A percentile compares a stretch with the other conserved stretches of the same genome.
phyloP scores from a whole-genome alignment of 2,113 vertebrate genomes.

The Opisthocomus hoazin region DNA sequence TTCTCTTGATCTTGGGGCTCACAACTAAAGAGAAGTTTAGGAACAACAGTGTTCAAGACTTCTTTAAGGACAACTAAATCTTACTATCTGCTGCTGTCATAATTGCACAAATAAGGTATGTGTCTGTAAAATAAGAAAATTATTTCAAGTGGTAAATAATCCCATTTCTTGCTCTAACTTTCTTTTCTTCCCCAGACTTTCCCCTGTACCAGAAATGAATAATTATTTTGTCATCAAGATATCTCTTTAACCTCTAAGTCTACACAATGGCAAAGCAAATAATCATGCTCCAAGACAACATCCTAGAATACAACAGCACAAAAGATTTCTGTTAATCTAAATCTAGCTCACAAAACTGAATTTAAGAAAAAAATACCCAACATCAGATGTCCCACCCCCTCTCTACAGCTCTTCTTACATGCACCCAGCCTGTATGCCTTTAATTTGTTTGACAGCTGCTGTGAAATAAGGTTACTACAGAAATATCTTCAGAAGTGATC shows the following conservation, averaged over 20 bases:
- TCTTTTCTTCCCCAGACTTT: background rate
- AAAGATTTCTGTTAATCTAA: background rate
- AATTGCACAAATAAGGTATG: background rate
- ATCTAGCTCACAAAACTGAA: background rate
- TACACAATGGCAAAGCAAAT: background rate
- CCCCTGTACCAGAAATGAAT: background rate
- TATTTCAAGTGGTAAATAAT: background rate
- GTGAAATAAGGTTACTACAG: background rate
- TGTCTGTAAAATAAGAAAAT: background rate
- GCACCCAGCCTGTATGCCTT: background rate
- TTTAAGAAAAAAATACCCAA: background rate
- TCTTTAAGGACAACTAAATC: background rate
- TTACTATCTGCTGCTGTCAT: background rate
- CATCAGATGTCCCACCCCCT: background rate
- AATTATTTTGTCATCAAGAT: background rate
- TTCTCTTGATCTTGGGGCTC: background rate
- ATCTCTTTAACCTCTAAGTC: background rate
- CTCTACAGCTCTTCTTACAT: background rate
- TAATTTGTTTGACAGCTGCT: background rate
- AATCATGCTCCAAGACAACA: background rate
- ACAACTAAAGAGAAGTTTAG: background rate
- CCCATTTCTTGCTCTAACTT: background rate
- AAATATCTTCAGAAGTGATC: background rate
- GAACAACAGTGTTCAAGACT: background rate
- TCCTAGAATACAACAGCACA: rapidly evolving